Base-by-base conservation (phyloP, 2,888 invertebrate species). In the Amiota communis region DNA sequence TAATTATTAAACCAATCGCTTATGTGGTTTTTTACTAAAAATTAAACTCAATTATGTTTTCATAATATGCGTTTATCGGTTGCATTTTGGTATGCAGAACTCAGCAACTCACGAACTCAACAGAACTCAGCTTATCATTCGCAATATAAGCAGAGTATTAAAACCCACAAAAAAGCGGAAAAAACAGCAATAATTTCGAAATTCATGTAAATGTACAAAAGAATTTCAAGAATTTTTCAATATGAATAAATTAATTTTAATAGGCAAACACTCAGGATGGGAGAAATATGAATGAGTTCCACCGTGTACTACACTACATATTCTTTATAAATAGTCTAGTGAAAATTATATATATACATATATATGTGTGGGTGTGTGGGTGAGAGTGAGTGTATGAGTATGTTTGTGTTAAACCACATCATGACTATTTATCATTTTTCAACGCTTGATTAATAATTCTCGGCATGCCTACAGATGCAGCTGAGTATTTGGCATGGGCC, bases 181-280 rank as follows among this genome's bases (percentile, higher is more conserved):
- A 13, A 20, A 17, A 67, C 8, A 4, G 51, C 13, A 9, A 20
- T 8, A n/a, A 53, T 48, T 68, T 23, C 61, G 20, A 70, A 59
- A 13, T 70, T 64, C n/a, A 23, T 71, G 46, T 67, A 71, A 69
- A 57, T 48, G 36, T 59, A 53, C 59, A 81, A 76, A 79, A 36
- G 36, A 78, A 86, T 86, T 85, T 80, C 47, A 78, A 83, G 86
- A 86, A 83, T 83, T 83, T 83, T 53, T 83, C 86, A 86, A 83
- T 83, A 83, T 83, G 82, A 80, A 80, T 76, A 85, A 85, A 85
- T 82, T 82, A 83, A 68, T 68, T 68, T 20, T 53, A 20, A 68
- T 36, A 68, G 53, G 51, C 12, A 59, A 15, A 53, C 65, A 15
- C 46, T 6, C 4, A 36, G 36, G 6, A 36, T 36, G 36, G 8